A percentile compares a stretch with the other conserved stretches of the same genome.
These are phyloP conservation scores for Alectoris magna DNA, from an alignment of 2,797 vertebrate genomes.

Conservation along the genomic window DNA sequence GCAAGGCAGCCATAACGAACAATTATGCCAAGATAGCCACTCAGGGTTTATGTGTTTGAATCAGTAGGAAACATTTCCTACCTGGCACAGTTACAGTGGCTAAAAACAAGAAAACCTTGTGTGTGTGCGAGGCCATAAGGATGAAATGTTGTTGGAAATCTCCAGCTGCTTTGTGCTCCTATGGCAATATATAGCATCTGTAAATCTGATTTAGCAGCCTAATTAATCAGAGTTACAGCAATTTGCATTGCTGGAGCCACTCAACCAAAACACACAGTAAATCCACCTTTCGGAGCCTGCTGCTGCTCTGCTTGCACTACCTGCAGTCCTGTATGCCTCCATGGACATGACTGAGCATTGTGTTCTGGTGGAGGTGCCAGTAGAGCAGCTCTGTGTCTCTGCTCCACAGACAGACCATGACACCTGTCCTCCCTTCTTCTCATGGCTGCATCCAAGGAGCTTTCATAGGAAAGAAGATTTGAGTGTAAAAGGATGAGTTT, in stretches of 20 bases:
- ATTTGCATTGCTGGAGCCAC: slow-evolving; percentile 19
- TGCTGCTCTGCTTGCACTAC: not conserved
- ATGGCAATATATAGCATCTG: not conserved
- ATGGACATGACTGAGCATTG: not conserved
- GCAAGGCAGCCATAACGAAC: not conserved
- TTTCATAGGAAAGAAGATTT: not conserved
- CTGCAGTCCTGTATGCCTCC: not conserved
- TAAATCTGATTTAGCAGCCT: slow-evolving; percentile 21
- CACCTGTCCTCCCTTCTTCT: not conserved
- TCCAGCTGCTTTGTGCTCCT: slow-evolving; percentile 12
- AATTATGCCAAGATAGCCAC: not conserved
- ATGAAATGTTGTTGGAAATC: slow-evolving; percentile 2
- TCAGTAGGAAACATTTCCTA: slow-evolving; percentile 18
- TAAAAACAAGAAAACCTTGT: slow-evolving; percentile 38
- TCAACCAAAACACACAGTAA: not conserved
- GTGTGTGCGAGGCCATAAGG: not conserved
- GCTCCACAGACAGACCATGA: not conserved
- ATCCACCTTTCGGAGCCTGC: not conserved
- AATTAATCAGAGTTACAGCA: slow-evolving; percentile 41
- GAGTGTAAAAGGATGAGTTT: not conserved
- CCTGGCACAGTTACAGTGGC: not conserved
- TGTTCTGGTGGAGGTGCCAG: rapidly evolving
- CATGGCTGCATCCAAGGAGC: not conserved
- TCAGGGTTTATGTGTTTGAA: slow-evolving; percentile 10
- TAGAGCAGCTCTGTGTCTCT: not conserved